These are phyloP conservation scores for Luscinia luscinia DNA, from an alignment of 2,797 vertebrate species.

Conservation along the genomic window DNA sequence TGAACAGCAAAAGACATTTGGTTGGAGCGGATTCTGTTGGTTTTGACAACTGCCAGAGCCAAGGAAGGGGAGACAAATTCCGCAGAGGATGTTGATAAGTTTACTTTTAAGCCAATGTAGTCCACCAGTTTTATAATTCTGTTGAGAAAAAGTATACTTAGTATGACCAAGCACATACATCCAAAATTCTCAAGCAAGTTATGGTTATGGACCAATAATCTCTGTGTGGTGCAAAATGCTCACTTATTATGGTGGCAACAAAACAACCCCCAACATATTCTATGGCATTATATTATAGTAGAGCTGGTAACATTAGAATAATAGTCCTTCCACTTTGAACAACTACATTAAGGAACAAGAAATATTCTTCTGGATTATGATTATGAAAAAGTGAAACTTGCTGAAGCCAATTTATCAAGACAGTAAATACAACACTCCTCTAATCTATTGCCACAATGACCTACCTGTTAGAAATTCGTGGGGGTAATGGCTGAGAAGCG, in stretches of 20 bases:
- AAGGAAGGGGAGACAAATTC: constrained; percentile 81
- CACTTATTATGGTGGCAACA: not conserved
- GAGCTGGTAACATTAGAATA: not conserved
- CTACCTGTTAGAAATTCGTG: constrained; percentile 85
- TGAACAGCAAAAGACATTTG: constrained; percentile 80
- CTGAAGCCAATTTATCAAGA: not conserved
- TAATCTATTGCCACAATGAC: not conserved
- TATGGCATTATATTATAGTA: not conserved
- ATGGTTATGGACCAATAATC: not conserved
- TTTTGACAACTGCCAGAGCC: constrained; percentile 83
- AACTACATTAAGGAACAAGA: not conserved
- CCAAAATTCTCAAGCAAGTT: not conserved
- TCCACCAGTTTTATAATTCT: constrained; percentile 89
- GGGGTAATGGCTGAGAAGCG: constrained; percentile 67
- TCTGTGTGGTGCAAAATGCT: not conserved
- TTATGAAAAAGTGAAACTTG: not conserved
- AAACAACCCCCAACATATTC: not conserved
- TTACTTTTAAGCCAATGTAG: constrained; percentile 84
- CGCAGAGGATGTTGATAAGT: constrained; percentile 69
- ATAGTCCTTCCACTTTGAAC: not conserved
- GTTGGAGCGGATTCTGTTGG: constrained; percentile 80
- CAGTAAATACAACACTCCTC: not conserved
- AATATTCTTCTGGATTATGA: not conserved
- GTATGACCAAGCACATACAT: not conserved
- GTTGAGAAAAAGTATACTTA: constrained; percentile 40